phyloP scores from a whole-genome alignment of 2,888 invertebrate genomes.

The Globia sparganii region DNA sequence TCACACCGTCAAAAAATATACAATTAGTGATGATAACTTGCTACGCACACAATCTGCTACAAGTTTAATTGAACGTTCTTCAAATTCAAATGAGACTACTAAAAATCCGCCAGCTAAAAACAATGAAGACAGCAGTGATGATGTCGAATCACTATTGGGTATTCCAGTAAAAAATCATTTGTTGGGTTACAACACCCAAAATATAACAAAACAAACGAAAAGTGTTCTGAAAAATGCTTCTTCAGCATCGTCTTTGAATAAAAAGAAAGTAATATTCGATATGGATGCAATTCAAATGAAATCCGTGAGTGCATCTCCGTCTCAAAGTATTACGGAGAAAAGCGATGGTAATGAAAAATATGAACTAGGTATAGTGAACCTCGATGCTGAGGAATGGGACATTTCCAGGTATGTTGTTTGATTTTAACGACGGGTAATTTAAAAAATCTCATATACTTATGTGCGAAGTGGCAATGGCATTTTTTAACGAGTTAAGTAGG shows the following conservation, averaged over 20 bases:
- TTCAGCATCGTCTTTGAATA: slow-evolving; percentile 89
- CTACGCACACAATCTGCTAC: slow-evolving; percentile 77
- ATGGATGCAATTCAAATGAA: slow-evolving; percentile 90
- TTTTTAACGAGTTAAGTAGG: background rate
- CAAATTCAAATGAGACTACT: slow-evolving; percentile 47
- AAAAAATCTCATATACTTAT: background rate
- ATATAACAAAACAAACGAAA: slow-evolving; percentile 83
- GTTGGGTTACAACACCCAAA: slow-evolving; percentile 75
- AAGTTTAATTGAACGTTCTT: slow-evolving; percentile 68
- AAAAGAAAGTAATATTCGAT: slow-evolving; percentile 92
- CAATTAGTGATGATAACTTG: slow-evolving; percentile 67
- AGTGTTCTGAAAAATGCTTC: slow-evolving; percentile 91
- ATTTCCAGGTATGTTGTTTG: slow-evolving; percentile 85
- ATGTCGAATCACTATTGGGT: slow-evolving; percentile 74
- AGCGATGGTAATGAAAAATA: slow-evolving; percentile 82
- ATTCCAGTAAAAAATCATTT: slow-evolving; percentile 72
- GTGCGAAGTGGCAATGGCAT: background rate
- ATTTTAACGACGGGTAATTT: background rate
- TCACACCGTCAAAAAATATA: slow-evolving; percentile 70
- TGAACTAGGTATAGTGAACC: slow-evolving; percentile 82
- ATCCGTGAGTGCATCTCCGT: slow-evolving; percentile 88
- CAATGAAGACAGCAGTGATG: slow-evolving; percentile 74
- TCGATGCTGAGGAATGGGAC: slow-evolving; percentile 89
- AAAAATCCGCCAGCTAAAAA: slow-evolving; percentile 53
- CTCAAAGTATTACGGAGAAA: slow-evolving; percentile 86